Percentiles rank a stretch among this genome's conserved stretches.
phyloP scores from a whole-genome alignment of 2,113 vertebrate species.

The Oncorhynchus keta region DNA sequence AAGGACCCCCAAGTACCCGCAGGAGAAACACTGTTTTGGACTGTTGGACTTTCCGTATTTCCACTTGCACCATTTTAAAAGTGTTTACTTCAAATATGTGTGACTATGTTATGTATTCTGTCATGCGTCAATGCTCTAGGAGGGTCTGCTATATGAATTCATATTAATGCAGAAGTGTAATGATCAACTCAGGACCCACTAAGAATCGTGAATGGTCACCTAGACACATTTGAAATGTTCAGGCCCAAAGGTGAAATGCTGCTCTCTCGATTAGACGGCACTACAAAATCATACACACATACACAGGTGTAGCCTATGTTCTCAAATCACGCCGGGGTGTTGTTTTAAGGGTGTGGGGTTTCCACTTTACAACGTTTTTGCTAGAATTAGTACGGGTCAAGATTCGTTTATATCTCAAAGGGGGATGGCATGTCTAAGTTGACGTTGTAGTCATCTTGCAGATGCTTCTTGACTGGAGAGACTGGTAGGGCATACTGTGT shows the following conservation, averaged over 20 bases:
- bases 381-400: no score
- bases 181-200: slow-evolving; percentile 32
- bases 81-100: no score
- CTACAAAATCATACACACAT: not conserved
- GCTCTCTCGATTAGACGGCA: not conserved
- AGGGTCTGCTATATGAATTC: slow-evolving; percentile 43
- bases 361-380: no score
- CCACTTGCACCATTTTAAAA: no score
- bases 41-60: no score
- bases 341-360: no score
- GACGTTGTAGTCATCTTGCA: no score
- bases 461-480: not conserved
- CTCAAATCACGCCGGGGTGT: not conserved
- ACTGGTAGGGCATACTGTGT: not conserved
- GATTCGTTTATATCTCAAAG: no score
- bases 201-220: not conserved
- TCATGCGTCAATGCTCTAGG: not conserved
- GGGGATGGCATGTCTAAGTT: no score
- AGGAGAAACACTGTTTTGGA: no score
- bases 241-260: not conserved
- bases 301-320: slow-evolving; percentile 1
- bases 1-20: no score
- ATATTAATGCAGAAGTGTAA: slow-evolving; percentile 38
- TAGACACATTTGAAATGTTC: not conserved
- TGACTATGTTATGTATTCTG: no score